Base-by-base conservation (phyloP, 92 coral and sea anemone species). In the Epizoanthus fatuus region DNA sequence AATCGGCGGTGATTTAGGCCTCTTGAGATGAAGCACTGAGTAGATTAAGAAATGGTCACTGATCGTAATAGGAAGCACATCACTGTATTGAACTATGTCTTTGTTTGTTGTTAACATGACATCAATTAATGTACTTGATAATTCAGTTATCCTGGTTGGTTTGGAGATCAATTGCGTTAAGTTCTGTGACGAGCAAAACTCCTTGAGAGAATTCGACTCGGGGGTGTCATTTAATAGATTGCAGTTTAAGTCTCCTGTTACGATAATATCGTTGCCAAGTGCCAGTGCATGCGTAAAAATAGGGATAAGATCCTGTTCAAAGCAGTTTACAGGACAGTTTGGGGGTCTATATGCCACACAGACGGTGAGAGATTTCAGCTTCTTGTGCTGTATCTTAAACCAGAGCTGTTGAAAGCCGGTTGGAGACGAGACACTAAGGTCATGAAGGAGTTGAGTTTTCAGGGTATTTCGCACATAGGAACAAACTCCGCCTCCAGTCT, bases 281-380 rank as follows among this genome's bases (percentile, higher is more conserved):
- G 72, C 38, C 19, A 83, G 20, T 1, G 71, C 51, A 3, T 40
- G 45, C 4, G 4, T 3, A 40, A 40, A 3, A 3, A 5, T 5
- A 40, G 45, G 45, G 45, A 40, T 40, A 40, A 40, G 6, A 40
- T 40, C 45, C 4, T 40, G 4, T 5, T 40, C 45, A 40, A 40
- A 40, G 6, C 45, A 40, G 14, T 65, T 58, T 17, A 81, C 22
- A 51, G 68, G 86, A 29, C 86, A 64, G 12, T n/a, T 45, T 47
- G 88, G 88, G 54, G 88, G 81, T 73, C 81, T 44, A 45, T 84
- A 84, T 32, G 51, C 88, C 17, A 70, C 73, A 67, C 89, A 86
- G 35, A 86, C 68, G 60, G 73, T 25, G 42, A 86, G 77, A 14
- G 89, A 86, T 69, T 67, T 86, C 60, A 44, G 68, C 15, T 79